Evolutionary conservation across 2,113 vertebrate genomes (phyloP).

Genomic region (Enhydra lutris): DNA sequence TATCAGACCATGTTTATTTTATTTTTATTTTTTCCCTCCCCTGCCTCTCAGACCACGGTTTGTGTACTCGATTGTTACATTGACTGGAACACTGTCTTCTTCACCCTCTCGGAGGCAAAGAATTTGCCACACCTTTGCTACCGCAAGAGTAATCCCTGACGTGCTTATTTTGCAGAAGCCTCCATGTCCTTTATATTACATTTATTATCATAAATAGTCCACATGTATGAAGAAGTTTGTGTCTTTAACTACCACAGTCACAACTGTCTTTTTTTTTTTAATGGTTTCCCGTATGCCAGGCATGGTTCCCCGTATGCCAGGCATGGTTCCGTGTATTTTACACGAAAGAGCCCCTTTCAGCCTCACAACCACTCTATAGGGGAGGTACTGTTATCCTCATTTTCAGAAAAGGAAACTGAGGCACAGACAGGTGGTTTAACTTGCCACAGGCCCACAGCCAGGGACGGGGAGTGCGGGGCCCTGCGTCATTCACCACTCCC

Average conservation of each 20-base stretch:
- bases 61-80: not conserved
- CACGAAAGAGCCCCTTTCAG: not conserved
- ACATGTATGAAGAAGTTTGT: not conserved
- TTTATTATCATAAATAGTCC: not conserved
- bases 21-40: not conserved
- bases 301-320: not conserved
- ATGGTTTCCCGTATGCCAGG: not conserved
- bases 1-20: not conserved
- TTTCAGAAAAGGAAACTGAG: slow-evolving; percentile 6
- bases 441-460: not conserved
- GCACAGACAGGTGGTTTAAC: not conserved
- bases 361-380: not conserved
- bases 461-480: not conserved
- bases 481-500: not conserved
- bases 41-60: not conserved
- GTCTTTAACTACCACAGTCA: not conserved
- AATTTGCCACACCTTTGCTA: not conserved
- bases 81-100: not conserved
- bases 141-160: not conserved
- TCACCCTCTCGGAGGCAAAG: not conserved
- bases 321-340: not conserved
- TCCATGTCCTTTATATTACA: not conserved
- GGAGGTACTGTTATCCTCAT: not conserved
- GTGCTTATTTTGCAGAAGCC: not conserved
- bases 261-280: not conserved